These are phyloP conservation scores for Buathra laborator DNA, from an alignment of 2,888 invertebrate species.

Conservation along the genomic window DNA sequence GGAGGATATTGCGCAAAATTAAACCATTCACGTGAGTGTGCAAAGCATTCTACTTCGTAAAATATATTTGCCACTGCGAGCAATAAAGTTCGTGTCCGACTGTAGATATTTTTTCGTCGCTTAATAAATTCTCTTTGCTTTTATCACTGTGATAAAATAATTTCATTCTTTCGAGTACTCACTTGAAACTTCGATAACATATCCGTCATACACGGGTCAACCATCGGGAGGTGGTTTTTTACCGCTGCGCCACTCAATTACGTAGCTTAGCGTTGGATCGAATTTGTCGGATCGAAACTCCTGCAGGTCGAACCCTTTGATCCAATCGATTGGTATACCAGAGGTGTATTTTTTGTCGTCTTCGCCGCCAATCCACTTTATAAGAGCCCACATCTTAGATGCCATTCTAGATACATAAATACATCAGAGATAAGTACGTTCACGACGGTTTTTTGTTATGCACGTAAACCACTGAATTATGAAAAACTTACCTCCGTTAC, in stretches of 20 bases:
- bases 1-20: too few relatives aligned
- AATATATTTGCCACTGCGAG: too few relatives aligned
- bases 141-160: too few relatives aligned
- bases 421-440: too few relatives aligned
- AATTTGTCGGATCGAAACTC: constrained; percentile 30
- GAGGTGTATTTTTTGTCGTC: constrained; percentile 23
- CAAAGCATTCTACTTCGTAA: too few relatives aligned
- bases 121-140: too few relatives aligned
- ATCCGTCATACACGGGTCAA: constrained; percentile 23
- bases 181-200: constrained; percentile 36
- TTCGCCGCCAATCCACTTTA: constrained; percentile 41
- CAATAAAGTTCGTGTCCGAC: too few relatives aligned
- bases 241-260: constrained; percentile 29
- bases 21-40: too few relatives aligned
- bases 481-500: constrained; percentile 9
- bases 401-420: background rate
- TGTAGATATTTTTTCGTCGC: too few relatives aligned
- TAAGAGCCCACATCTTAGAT: constrained; percentile 29
- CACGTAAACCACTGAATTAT: background rate
- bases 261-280: constrained; percentile 37
- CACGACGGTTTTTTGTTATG: background rate
- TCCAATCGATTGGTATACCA: constrained; percentile 41
- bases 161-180: background rate
- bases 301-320: constrained; percentile 25
- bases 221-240: constrained; percentile 25